Conservation (phyloP, 2,888 invertebrate species). For the Dorcus parallelipipedus region DNA sequence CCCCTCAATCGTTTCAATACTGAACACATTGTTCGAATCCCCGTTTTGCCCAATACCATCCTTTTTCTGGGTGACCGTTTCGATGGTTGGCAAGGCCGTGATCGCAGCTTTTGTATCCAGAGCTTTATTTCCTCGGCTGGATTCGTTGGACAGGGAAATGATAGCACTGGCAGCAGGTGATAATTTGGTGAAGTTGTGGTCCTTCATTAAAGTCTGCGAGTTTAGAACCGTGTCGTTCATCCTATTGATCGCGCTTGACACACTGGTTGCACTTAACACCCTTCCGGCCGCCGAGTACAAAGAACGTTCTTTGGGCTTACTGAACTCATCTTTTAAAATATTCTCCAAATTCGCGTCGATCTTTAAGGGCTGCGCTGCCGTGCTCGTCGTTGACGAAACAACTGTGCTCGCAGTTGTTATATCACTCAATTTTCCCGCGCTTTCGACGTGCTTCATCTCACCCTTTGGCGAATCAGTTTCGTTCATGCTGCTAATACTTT, state of each 20-base stretch:
- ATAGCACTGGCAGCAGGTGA: conserved; percentile 26
- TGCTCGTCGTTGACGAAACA: conserved; percentile 45
- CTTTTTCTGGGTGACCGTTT: conserved; percentile 16
- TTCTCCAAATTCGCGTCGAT: conserved; percentile 42
- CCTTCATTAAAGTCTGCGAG: conserved; percentile 45
- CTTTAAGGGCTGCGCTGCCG: conserved; percentile 46
- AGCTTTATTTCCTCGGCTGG: conserved; percentile 22
- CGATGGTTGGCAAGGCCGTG: conserved; percentile 28
- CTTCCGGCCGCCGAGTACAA: conserved; percentile 26
- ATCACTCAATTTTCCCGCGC: conserved; percentile 13
- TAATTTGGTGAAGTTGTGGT: conserved; percentile 34
- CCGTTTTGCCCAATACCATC: conserved; percentile 12
- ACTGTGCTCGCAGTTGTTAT: conserved; percentile 40
- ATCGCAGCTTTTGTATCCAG: conserved; percentile 30
- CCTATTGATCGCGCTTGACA: conserved; percentile 46
- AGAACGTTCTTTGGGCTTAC: conserved; percentile 18
- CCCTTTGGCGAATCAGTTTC: conserved; percentile 1
- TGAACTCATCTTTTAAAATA: conserved; percentile 24
- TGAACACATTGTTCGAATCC: conserved; percentile 16
- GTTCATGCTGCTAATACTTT: not conserved
- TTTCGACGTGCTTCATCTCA: conserved; percentile 6
- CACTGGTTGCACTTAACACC: conserved; percentile 44
- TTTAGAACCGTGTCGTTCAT: conserved; percentile 48
- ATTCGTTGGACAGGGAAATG: conserved; percentile 17
- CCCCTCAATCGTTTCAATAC: conserved; percentile 16